Conservation (phyloP, 2,113 vertebrate species). For the Ceratotherium simum region DNA sequence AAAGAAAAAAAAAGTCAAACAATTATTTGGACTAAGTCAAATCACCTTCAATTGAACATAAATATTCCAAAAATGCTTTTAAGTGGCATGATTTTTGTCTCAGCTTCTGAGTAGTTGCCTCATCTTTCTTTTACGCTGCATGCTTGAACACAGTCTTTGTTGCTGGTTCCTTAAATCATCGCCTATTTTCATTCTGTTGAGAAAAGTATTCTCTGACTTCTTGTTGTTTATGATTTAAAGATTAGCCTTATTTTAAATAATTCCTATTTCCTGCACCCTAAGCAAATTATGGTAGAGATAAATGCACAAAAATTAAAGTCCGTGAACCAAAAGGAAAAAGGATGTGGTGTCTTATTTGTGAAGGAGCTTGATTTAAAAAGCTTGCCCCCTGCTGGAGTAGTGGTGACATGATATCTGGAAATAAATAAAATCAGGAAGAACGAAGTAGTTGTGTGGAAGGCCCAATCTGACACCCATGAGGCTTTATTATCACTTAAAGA, state of each 20-base stretch:
- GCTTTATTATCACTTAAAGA: background rate
- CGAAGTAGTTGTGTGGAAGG: background rate
- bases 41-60: background rate
- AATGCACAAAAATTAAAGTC: constrained; percentile 24
- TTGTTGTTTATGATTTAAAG: background rate
- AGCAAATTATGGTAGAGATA: background rate
- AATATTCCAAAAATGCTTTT: background rate
- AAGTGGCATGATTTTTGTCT: background rate
- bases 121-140: background rate
- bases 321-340: background rate
- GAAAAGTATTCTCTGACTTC: background rate
- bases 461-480: background rate
- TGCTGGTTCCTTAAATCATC: background rate
- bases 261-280: background rate
- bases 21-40: constrained; percentile 26
- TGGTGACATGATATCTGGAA: background rate
- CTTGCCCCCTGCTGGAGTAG: constrained; percentile 34
- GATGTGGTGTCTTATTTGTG: background rate
- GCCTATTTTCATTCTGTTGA: background rate
- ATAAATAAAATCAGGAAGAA: background rate
- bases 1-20: background rate
- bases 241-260: background rate
- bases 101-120: background rate
- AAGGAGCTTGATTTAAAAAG: constrained; percentile 17
- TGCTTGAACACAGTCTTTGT: background rate